Percentiles rank a stretch among this genome's conserved stretches.
Conservation (phyloP, 2,797 vertebrate genomes). For the Emydoidea blandingii region DNA sequence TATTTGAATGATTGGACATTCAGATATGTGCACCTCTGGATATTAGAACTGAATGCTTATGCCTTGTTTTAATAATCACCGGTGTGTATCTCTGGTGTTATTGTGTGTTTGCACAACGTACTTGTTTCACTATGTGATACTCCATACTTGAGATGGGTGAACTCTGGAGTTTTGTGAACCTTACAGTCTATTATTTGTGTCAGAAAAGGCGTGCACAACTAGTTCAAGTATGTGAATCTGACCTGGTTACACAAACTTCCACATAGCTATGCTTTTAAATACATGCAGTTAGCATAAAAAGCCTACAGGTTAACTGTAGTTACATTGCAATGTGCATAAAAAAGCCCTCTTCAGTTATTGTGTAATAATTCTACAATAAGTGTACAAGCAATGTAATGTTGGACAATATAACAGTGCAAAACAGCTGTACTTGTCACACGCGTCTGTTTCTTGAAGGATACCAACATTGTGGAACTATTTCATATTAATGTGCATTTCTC, state of each 20-base stretch:
- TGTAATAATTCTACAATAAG: constrained; percentile 14
- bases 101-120: constrained; percentile 44
- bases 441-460: neutral
- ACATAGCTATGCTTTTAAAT: constrained; percentile 26
- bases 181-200: neutral
- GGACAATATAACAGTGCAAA: neutral
- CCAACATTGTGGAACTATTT: neutral
- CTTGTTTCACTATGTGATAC: neutral
- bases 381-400: neutral
- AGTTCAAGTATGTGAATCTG: neutral
- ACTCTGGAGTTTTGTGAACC: neutral
- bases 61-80: neutral
- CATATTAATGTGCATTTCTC: neutral
- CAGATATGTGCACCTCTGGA: constrained; percentile 17
- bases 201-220: neutral
- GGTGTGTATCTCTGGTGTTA: neutral
- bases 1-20: constrained; percentile 10
- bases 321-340: neutral
- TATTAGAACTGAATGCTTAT: neutral
- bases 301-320: neutral
- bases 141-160: neutral
- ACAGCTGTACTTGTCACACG: neutral
- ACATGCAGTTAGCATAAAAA: constrained; percentile 36
- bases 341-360: neutral
- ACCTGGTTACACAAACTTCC: neutral